A percentile compares a stretch with the other conserved stretches of the same genome.
phyloP scores from a whole-genome alignment of 2,797 vertebrate species.

The Xenentodon cancila region DNA sequence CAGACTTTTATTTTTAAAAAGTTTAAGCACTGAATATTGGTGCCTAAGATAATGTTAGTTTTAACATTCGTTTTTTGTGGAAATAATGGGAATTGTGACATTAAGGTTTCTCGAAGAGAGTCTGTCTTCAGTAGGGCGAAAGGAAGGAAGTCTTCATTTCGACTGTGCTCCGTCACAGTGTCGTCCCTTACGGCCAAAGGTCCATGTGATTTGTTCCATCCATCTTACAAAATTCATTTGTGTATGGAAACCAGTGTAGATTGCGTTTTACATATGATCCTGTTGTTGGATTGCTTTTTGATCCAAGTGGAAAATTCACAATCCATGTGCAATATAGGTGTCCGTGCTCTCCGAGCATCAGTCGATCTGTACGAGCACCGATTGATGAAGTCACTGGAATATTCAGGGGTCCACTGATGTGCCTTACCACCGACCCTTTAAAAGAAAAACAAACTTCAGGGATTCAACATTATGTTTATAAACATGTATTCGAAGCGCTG shows the following conservation, averaged over 20 bases:
- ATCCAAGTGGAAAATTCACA: constrained; percentile 15
- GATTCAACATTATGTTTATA: neutral
- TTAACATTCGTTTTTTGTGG: constrained; percentile 12
- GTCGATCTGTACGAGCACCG: constrained; percentile 1
- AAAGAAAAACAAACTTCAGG: constrained; percentile 41
- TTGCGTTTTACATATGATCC: constrained; percentile 27
- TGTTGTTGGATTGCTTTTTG: constrained; percentile 18
- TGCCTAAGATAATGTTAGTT: constrained; percentile 8
- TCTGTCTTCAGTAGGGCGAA: constrained; percentile 4
- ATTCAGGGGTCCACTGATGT: constrained; percentile 24
- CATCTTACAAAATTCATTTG: constrained; percentile 20
- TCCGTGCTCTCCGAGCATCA: constrained; percentile 11
- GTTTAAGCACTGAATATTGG: constrained; percentile 4
- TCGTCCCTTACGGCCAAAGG: constrained; percentile 13
- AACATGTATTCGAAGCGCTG: constrained; percentile 3
- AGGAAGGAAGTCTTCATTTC: constrained; percentile 4
- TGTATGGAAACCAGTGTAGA: constrained; percentile 8
- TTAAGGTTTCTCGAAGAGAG: too few relatives aligned
- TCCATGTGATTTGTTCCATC: constrained; percentile 7
- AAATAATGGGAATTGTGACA: constrained; percentile 10
- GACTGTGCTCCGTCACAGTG: constrained; percentile 23
- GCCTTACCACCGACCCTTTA: constrained; percentile 24
- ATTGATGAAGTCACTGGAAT: constrained; percentile 34
- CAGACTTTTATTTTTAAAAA: constrained; percentile 21
- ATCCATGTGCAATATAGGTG: constrained; percentile 21